Percentiles rank a stretch among this genome's conserved stretches.
Conservation (phyloP, 2,113 vertebrate species). For the Catharus bicknelli region DNA sequence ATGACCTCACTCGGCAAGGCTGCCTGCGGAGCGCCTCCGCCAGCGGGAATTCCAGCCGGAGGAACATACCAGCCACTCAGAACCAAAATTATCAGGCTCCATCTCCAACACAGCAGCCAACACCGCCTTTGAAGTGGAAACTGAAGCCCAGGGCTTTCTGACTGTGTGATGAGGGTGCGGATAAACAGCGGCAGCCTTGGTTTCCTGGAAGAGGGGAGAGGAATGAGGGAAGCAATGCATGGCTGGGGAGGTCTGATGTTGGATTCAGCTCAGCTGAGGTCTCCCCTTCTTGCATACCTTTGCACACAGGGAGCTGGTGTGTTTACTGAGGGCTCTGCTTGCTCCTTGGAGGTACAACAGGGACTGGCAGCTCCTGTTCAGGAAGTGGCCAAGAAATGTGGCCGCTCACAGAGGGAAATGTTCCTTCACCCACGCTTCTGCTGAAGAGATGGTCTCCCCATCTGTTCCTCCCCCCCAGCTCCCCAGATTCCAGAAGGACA, state of each 20-base stretch:
- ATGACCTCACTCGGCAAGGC: slow-evolving; percentile 18
- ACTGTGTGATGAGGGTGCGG: neutral
- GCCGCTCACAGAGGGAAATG: neutral
- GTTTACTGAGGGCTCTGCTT: neutral
- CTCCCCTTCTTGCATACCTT: neutral
- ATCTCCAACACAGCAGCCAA: slow-evolving; percentile 50
- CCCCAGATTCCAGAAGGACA: neutral
- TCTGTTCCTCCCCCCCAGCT: neutral
- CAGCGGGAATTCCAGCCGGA: slow-evolving; percentile 18
- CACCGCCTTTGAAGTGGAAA: slow-evolving; percentile 57
- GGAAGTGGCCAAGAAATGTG: neutral
- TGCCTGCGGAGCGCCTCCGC: neutral
- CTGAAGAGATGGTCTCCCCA: neutral
- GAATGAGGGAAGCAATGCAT: neutral
- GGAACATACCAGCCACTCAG: slow-evolving; percentile 39
- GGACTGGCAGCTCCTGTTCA: neutral
- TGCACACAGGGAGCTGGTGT: neutral
- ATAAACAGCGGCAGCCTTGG: slow-evolving; percentile 7
- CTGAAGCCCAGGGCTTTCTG: slow-evolving; percentile 20
- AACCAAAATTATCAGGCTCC: slow-evolving; percentile 64
- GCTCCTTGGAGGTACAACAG: fast-evolving
- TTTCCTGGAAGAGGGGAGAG: slow-evolving; percentile 29
- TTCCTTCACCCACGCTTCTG: neutral
- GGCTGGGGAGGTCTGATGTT: neutral
- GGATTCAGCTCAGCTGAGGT: neutral